These are phyloP conservation scores for Enteromius radiatus DNA, from an alignment of 2,797 vertebrate genomes.

Conservation along the genomic window DNA sequence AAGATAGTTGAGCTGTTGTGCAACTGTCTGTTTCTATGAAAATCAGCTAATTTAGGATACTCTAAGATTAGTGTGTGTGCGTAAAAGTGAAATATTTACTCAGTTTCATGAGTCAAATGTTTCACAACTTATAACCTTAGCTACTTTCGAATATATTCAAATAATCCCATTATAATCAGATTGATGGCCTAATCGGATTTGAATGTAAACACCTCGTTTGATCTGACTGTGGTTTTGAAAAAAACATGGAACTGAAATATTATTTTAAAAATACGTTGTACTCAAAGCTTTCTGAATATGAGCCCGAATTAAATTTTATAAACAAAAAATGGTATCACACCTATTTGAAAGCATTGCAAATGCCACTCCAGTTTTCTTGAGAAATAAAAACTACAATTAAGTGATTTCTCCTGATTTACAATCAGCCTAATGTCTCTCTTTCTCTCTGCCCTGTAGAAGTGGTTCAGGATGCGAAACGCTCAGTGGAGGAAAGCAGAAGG, in stretches of 20 bases:
- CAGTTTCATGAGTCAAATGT: not conserved
- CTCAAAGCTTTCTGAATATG: not conserved
- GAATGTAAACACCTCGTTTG: not conserved
- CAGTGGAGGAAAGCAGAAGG: conserved; percentile 92
- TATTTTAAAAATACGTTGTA: not conserved
- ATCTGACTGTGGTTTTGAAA: not conserved
- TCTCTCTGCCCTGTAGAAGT: conserved; percentile 79
- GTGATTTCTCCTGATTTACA: no score
- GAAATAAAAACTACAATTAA: not conserved
- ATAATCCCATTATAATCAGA: not conserved
- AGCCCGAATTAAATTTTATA: not conserved
- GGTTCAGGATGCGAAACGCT: conserved; percentile 89
- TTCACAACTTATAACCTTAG: not conserved
- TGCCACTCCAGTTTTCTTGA: not conserved
- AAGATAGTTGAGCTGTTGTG: conserved; percentile 10
- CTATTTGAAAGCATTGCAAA: not conserved
- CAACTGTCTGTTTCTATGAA: conserved; percentile 3
- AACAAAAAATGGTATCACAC: not conserved
- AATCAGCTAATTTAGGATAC: not conserved
- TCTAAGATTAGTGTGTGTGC: not conserved
- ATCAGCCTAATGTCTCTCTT: conserved; percentile 1
- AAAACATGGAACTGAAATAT: not conserved
- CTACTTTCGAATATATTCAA: not conserved
- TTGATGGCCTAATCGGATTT: not conserved
- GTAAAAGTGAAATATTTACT: not conserved